Base-by-base conservation (phyloP, 2,888 invertebrate species). In the Allacma fusca region DNA sequence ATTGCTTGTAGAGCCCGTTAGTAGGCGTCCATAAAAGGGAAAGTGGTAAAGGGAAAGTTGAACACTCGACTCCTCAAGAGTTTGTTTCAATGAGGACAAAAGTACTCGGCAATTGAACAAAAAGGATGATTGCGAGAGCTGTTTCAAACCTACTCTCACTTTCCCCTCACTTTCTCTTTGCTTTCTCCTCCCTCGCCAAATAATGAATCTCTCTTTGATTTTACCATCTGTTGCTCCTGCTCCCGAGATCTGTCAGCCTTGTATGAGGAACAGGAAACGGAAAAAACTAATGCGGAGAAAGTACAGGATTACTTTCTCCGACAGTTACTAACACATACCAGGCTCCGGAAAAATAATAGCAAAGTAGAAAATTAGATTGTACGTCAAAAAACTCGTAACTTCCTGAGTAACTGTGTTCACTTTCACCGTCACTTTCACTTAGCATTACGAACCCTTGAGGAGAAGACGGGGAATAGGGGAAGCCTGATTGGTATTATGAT, bases 201-300 rank as follows among this genome's bases (percentile, higher is more conserved):
- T 50, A 50, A 50, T 50, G 50, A 50, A 50, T 50, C 50, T 16
- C 34, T 50, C 5, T 16, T 50, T 19, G 2, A 67, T 2, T 70
- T 70, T 26, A 26, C 70, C 70, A 70, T 70, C 70, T 70, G 70
- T 70, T 70, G 70, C 70, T 70, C 43, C 70, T 7, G 24, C 2
- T 23, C n/a, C n/a, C n/a, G 21, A 23, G 24, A 23, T 1, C 26
- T 40, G 68, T 40, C 43, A 26, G 26, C 62, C 21, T 23, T 26
- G 12, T 28, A 12, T 5, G 16, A 29, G 28, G 65, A 28, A n/a
- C n/a, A 28, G 28, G 65, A 28, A 65, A 16, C n/a, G 29, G 28
- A 65, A 65, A 65, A 28, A 65, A 24, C 29, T 28, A 28, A 28
- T 19, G n/a, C 12, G 26, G 28, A 28, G 19, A 28, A 28, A 28